Percentiles rank a stretch among this genome's conserved stretches.
These are phyloP conservation scores for Urophycis tenuis DNA, from an alignment of 2,797 vertebrate species.

Conservation along the genomic window DNA sequence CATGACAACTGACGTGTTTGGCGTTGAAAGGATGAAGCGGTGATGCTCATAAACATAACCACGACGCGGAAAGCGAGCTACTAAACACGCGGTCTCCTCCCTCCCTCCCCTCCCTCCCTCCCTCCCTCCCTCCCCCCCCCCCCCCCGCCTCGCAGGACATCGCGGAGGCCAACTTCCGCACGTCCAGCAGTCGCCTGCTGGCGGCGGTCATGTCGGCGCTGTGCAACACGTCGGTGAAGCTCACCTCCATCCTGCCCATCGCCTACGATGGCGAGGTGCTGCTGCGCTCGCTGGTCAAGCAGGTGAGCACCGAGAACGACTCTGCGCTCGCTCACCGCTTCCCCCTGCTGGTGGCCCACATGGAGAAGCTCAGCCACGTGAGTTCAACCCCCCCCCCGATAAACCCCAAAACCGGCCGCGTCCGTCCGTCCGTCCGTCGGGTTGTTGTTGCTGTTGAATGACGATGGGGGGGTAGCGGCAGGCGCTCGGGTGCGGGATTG, in stretches of 20 bases:
- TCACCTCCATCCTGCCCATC: constrained; percentile 96
- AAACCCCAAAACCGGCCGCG: no score
- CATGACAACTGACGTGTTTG: no score
- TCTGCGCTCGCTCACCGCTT: constrained; percentile 94
- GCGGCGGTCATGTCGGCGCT: constrained; percentile 98
- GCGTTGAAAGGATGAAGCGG: no score
- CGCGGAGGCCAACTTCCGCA: constrained; percentile 96
- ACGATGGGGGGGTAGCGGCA: no score
- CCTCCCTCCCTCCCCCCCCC: no score
- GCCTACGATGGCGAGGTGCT: constrained; percentile 94
- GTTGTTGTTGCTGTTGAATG: not conserved
- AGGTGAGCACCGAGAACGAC: constrained; percentile 98
- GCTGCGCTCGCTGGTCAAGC: constrained; percentile 91
- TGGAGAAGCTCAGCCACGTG: constrained; percentile 98
- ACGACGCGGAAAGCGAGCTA: no score
- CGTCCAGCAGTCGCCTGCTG: constrained; percentile 91
- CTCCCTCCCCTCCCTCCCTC: no score
- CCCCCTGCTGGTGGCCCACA: constrained; percentile 92
- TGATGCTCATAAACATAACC: not conserved
- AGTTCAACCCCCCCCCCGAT: constrained; percentile 32
- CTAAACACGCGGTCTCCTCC: no score
- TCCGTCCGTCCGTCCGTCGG: no score
- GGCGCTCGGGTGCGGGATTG: not conserved
- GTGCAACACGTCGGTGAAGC: constrained; percentile 93
- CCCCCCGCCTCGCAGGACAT: constrained; percentile 77